Evolutionary conservation across 1,140 invertebrate species (phyloP), one percentile per base, ranked within the genome.

Genomic region (Papilio dardanus): DNA sequence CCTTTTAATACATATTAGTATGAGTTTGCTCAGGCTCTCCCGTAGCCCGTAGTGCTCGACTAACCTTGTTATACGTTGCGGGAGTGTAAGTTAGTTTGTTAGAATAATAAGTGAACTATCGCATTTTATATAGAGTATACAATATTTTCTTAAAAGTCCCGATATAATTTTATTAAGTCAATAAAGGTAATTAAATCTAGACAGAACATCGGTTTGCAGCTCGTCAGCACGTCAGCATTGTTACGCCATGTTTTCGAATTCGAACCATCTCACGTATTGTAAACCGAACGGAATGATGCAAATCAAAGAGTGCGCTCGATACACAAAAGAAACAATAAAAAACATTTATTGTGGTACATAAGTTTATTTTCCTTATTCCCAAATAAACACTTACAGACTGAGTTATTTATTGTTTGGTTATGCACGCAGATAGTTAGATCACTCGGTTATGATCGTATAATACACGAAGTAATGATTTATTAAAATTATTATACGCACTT

Each of bases 231-330:
- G 21, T 71, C 69, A 73, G 71, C 71, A 73, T 73, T 54, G 46
- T 73, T 73, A 73, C 71, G 71, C 71, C 46, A 54, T 73, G 71
- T 73, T 73, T 73, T 54, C 71, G 7, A 73, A 73, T 73, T 58
- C 46, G 46, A 58, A 35, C 71, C 71, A 54, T 73, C 46, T 30
- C 33, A 28, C 71, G 42, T 73, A 73, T 73, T 73, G 71, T 73
- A 73, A 54, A 73, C n/a, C 40, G 46, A 73, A 73, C 28, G 71
- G 71, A 73, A 73, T 73, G 71, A 73, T 58, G 46, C 71, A 73
- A 73, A 58, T 73, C 42, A 28, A 28, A n/a, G 54, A 73, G 14
- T 73, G 50, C 50, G 50, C 28, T 42, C 37, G 68, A 33, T 58
- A 19, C 71, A 73, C 71, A 73, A 54, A 73, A 54, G 42, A 58